phyloP scores from a whole-genome alignment of 2,888 invertebrate genomes.

The Acrobasis suavella region DNA sequence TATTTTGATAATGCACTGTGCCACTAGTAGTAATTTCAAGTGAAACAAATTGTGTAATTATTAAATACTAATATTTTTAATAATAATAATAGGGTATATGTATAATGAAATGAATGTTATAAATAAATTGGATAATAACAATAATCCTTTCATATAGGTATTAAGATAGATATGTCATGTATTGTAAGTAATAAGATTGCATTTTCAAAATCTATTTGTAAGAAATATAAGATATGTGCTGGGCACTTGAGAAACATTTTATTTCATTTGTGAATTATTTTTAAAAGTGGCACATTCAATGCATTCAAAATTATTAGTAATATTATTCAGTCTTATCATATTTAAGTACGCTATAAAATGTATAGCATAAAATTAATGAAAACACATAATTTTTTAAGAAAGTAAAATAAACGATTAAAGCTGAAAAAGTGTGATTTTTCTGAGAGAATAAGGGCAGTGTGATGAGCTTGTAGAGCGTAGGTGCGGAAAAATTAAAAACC shows the following conservation, averaged over 20 bases:
- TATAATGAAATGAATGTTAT: too few relatives aligned
- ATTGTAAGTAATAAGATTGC: too few relatives aligned
- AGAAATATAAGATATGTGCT: slow-evolving; percentile 5
- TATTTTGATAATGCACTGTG: slow-evolving; percentile 15
- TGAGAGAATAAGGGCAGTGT: neutral
- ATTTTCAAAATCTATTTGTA: neutral
- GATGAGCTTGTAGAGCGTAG: neutral
- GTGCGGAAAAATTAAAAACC: too few relatives aligned
- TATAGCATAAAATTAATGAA: slow-evolving; percentile 6
- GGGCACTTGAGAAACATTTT: slow-evolving; percentile 2
- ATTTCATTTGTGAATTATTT: slow-evolving; percentile 8
- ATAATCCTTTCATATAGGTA: too few relatives aligned
- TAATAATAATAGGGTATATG: too few relatives aligned
- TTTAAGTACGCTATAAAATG: slow-evolving; percentile 5
- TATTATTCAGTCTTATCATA: neutral
- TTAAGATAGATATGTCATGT: too few relatives aligned
- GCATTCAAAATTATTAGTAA: slow-evolving; percentile 9
- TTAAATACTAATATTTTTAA: neutral
- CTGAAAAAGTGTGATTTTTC: neutral
- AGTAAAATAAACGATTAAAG: slow-evolving; percentile 9
- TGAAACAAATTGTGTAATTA: slow-evolving; percentile 11
- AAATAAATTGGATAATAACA: too few relatives aligned
- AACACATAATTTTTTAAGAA: slow-evolving; percentile 13
- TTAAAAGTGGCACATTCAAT: slow-evolving; percentile 2
- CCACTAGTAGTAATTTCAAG: slow-evolving; percentile 13